These are phyloP conservation scores for Mungos mungo DNA, from an alignment of 2,113 vertebrate genomes.

Conservation along the genomic window DNA sequence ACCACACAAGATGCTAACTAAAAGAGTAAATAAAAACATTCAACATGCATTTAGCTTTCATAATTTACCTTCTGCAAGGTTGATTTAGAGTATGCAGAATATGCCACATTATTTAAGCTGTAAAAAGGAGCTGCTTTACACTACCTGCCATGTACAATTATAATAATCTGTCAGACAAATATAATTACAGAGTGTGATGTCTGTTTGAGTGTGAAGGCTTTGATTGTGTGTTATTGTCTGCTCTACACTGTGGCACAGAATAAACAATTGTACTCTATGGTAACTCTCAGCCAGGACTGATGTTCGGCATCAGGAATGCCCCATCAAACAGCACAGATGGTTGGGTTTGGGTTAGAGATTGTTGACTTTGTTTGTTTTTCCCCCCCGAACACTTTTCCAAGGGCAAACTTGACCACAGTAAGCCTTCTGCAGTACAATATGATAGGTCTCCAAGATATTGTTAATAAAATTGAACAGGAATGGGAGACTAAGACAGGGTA, in stretches of 20 bases:
- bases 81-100: slow-evolving; percentile 71
- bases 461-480: slow-evolving; percentile 70
- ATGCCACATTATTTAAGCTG: slow-evolving; percentile 80
- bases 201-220: slow-evolving; percentile 87
- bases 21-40: slow-evolving; percentile 78
- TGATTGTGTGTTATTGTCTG: slow-evolving; percentile 86
- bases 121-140: slow-evolving; percentile 78
- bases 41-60: slow-evolving; percentile 76
- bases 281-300: slow-evolving; percentile 80
- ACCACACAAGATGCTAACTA: slow-evolving; percentile 74
- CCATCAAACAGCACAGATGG: slow-evolving; percentile 74
- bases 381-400: slow-evolving; percentile 70
- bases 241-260: slow-evolving; percentile 82
- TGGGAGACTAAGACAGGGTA: slow-evolving; percentile 29
- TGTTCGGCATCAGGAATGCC: slow-evolving; percentile 80
- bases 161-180: slow-evolving; percentile 87
- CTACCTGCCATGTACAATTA: slow-evolving; percentile 85
- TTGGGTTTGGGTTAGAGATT: slow-evolving; percentile 43
- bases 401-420: slow-evolving; percentile 81
- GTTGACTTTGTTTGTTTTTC: slow-evolving; percentile 70
- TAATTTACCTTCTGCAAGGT: slow-evolving; percentile 70
- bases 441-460: slow-evolving; percentile 65
- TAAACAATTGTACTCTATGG: slow-evolving; percentile 85
- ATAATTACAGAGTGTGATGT: slow-evolving; percentile 88
- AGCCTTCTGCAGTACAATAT: slow-evolving; percentile 54